Percentiles rank a stretch among this genome's conserved stretches.
Conservation (phyloP, 2,888 invertebrate species). For the Allacma fusca region DNA sequence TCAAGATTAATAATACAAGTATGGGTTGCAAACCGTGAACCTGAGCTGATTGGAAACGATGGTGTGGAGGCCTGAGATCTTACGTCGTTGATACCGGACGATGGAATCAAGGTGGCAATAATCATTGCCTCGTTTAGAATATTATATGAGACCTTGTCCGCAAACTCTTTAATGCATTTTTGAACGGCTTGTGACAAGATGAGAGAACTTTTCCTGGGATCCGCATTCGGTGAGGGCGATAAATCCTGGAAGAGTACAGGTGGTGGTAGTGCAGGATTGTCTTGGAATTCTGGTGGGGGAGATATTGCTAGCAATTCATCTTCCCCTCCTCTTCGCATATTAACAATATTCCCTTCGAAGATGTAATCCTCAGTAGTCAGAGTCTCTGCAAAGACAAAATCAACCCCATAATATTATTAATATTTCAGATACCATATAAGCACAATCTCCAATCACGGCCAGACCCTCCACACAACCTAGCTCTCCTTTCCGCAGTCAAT, state of each 20-base stretch:
- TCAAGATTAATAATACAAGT: constrained; percentile 22
- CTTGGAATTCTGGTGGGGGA: constrained; percentile 87
- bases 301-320: constrained; percentile 71
- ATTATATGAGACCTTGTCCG: constrained; percentile 55
- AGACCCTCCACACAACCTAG: too few species aligned
- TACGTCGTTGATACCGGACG: constrained; percentile 42
- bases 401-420: too few species aligned
- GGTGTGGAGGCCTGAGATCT: constrained; percentile 44
- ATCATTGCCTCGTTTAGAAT: constrained; percentile 60
- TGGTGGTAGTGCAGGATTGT: constrained; percentile 62
- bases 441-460: too few species aligned
- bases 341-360: background rate
- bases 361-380: background rate
- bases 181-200: constrained; percentile 32
- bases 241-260: constrained; percentile 57
- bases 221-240: constrained; percentile 30
- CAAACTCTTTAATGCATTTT: constrained; percentile 52
- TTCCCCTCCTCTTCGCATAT: constrained; percentile 59
- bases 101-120: constrained; percentile 55
- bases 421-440: too few species aligned
- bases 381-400: background rate
- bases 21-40: constrained; percentile 55
- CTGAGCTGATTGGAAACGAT: constrained; percentile 54
- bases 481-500: too few species aligned
- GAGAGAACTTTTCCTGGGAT: constrained; percentile 25